Conservation (phyloP, 2,888 invertebrate species). For the Serrognathus titanus region DNA sequence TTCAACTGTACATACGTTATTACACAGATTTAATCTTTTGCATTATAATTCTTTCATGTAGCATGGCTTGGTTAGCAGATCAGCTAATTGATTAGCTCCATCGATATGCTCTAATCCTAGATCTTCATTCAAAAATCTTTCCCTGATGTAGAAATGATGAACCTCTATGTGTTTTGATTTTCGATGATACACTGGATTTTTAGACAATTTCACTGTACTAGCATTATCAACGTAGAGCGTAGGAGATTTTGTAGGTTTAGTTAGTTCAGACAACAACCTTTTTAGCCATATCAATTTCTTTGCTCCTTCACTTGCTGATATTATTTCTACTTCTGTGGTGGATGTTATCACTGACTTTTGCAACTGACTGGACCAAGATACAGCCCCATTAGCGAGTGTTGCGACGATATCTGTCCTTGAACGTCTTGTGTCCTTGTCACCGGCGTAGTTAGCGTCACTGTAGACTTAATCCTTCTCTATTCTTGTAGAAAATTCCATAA, state of each 20-base stretch:
- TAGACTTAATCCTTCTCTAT: conserved; percentile 11
- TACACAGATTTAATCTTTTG: not conserved
- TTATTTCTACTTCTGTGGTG: conserved; percentile 12
- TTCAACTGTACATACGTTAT: too few species aligned
- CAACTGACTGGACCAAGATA: conserved; percentile 11
- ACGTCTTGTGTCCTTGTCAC: conserved; percentile 13
- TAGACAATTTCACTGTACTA: not conserved
- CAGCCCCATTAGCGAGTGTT: conserved; percentile 1
- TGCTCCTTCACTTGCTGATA: conserved; percentile 11
- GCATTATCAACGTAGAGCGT: conserved; percentile 1
- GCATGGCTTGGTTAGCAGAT: not conserved
- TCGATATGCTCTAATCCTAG: too few species aligned
- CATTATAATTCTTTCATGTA: not conserved
- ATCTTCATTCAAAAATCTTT: not conserved
- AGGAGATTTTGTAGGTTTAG: not conserved
- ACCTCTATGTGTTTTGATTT: too few species aligned
- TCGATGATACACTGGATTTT: not conserved
- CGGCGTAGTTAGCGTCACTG: conserved; percentile 18
- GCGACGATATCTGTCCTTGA: conserved; percentile 9
- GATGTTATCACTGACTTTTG: conserved; percentile 10
- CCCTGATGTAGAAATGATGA: not conserved
- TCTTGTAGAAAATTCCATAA: conserved; percentile 4
- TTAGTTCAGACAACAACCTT: not conserved
- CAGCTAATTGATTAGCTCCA: too few species aligned
- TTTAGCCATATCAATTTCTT: conserved; percentile 5